Evolutionary conservation across 2,888 invertebrate genomes (phyloP), one percentile per base, ranked within the genome.

Genomic region (Dicycla oo): DNA sequence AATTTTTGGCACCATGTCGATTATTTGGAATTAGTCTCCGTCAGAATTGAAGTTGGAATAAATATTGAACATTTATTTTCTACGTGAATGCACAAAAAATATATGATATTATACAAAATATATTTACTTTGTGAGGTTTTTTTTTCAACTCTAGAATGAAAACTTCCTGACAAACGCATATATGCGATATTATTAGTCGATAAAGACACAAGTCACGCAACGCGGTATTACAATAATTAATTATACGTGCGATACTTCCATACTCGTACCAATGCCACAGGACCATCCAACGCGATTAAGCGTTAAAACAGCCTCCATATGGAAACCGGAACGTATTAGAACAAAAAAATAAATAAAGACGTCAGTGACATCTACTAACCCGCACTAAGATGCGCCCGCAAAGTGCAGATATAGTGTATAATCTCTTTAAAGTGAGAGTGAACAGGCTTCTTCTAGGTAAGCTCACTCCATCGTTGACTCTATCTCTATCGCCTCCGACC

Each of bases 171-270:
- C 13, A 23, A n/a, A n/a, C n/a, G n/a, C n/a, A 30, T 34, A 34
- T 3, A 3, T 63, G 18, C n/a, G n/a, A 47, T 56, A 63, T 45
- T 56, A 56, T 43, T 26, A 54, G 51, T 23, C n/a, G 13, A 45
- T 3, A 51, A 49, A n/a, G 13, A 67, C 18, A 45, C 45, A 49
- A 75, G 45, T 18, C 51, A 75, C 26, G 45, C 15, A 7, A n/a
- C 20, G 7, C 53, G 5, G 20, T 58, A 23, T 51, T 8, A 34
- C 34, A 34, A 34, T 34, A 47, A 67, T 76, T 53, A 47, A 67
- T 68, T 58, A 34, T 10, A 1, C 8, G 23, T 47, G 15, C 23
- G 15, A 23, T 30, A 40, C n/a, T 30, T 26, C 13, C 30, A 23
- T 69, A 38, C 30, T 30, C 30, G 34, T 34, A 34, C 8, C 11